Percentiles rank a stretch among this genome's conserved stretches.
These are phyloP conservation scores for Mantis religiosa DNA, from an alignment of 2,888 invertebrate species.

Conservation along the genomic window DNA sequence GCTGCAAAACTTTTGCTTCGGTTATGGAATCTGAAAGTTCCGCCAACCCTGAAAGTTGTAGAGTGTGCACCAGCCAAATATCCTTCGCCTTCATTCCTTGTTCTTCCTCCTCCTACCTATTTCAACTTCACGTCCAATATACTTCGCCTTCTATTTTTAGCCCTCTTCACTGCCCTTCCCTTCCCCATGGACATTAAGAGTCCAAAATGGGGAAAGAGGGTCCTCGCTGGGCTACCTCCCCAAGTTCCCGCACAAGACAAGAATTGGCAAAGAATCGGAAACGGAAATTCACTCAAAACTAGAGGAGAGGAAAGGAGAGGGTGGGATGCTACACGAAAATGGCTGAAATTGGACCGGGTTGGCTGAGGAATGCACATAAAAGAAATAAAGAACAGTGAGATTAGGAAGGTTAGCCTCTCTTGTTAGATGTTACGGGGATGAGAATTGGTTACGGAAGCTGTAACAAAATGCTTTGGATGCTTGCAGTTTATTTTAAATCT, in stretches of 20 bases:
- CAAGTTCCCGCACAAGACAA: background rate
- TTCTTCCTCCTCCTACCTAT: background rate
- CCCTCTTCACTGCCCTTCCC: background rate
- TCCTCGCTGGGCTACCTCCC: background rate
- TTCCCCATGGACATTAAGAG: background rate
- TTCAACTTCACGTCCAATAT: background rate
- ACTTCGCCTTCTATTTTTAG: background rate
- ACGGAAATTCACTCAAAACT: constrained; percentile 23
- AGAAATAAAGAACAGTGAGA: background rate
- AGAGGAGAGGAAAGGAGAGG: background rate
- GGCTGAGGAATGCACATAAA: background rate
- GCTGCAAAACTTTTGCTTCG: background rate
- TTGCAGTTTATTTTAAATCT: background rate
- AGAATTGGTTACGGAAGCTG: background rate
- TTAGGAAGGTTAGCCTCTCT: background rate
- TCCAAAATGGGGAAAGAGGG: background rate
- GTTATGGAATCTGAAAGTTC: background rate
- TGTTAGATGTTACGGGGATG: background rate
- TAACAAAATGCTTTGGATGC: background rate
- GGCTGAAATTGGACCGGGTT: constrained; percentile 11
- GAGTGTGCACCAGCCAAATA: background rate
- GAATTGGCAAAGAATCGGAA: constrained; percentile 4
- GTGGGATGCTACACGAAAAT: constrained; percentile 11
- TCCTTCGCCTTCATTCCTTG: background rate
- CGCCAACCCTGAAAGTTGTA: background rate